phyloP scores from a whole-genome alignment of 2,113 vertebrate genomes.

The Delphinus delphis region DNA sequence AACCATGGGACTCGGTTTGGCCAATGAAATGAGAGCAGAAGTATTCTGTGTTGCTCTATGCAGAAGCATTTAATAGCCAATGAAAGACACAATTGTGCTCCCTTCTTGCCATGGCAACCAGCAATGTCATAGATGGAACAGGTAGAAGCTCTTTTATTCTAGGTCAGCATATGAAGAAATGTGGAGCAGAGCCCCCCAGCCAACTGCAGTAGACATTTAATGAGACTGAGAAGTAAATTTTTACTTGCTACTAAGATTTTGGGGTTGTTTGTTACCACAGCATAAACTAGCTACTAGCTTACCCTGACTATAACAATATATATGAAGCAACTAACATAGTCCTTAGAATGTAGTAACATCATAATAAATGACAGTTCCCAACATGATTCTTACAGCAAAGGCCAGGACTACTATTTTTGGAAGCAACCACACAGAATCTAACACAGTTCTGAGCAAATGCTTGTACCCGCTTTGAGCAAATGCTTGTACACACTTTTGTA shows the following conservation, averaged over 20 bases:
- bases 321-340: background rate
- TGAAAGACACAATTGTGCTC: background rate
- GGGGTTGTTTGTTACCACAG: background rate
- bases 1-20: background rate
- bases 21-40: background rate
- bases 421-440: background rate
- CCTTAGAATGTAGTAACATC: background rate
- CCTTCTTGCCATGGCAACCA: background rate
- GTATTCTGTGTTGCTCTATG: background rate
- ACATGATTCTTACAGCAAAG: background rate
- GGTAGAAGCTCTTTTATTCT: background rate
- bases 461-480: background rate
- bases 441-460: background rate
- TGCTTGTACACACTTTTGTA: background rate
- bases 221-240: background rate
- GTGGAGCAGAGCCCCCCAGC: background rate
- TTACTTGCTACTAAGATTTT: background rate
- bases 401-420: background rate
- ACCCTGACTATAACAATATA: background rate
- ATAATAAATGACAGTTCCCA: background rate
- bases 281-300: background rate
- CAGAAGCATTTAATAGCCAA: background rate
- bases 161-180: background rate
- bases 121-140: background rate
- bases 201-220: background rate